Percentiles rank a stretch among this genome's conserved stretches.
These are phyloP conservation scores for Anarhynchus alexandrinus DNA, from an alignment of 2,113 vertebrate genomes.

Conservation along the genomic window DNA sequence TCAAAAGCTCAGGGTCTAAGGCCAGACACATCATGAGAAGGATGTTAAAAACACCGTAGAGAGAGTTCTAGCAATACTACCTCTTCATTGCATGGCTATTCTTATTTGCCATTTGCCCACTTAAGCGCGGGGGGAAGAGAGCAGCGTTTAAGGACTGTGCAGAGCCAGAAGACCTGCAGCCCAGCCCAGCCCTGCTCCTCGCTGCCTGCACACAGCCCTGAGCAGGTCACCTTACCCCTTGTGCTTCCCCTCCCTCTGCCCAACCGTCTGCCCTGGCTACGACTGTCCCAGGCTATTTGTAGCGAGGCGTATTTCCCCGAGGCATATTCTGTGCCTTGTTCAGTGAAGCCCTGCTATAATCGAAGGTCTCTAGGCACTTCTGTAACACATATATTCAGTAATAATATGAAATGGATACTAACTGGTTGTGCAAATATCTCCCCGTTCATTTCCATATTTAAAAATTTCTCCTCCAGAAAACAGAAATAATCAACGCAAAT, in stretches of 20 bases:
- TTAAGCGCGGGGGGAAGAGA: neutral
- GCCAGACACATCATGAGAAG: neutral
- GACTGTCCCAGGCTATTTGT: neutral
- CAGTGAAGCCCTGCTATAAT: neutral
- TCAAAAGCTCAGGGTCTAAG: neutral
- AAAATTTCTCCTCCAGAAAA: slow-evolving; percentile 11
- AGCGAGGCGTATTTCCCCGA: neutral
- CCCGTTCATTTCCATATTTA: slow-evolving; percentile 6
- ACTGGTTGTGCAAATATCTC: neutral
- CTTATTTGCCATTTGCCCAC: neutral
- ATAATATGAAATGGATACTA: neutral
- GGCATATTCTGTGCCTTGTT: neutral
- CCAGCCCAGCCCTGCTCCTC: neutral
- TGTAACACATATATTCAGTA: neutral
- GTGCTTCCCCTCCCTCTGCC: neutral
- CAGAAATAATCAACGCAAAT: neutral
- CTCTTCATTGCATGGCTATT: neutral
- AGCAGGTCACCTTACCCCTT: neutral
- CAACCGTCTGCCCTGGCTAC: neutral
- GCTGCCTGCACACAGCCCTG: neutral
- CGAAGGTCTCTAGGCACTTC: neutral
- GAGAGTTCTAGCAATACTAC: neutral
- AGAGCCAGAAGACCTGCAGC: neutral
- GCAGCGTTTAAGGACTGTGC: neutral
- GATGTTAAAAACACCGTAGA: neutral